Evolutionary conservation across 92 coral and sea anemone species (phyloP).

Genomic region (Heteractis magnifica): DNA sequence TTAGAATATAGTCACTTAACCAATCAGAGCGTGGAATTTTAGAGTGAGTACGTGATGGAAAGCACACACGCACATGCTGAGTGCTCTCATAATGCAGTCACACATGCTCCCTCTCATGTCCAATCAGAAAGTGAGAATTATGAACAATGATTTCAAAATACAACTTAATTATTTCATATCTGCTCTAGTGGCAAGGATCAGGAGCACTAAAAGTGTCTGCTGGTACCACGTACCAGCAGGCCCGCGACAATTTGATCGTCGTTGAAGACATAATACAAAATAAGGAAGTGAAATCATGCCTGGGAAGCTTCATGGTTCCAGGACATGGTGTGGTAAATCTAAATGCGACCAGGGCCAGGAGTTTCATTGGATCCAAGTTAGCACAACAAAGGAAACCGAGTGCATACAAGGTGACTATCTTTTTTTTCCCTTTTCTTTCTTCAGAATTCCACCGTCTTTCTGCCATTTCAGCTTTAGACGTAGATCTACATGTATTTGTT

Average conservation of each 20-base stretch:
- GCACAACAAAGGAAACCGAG: not conserved
- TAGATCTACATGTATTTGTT: too few species aligned
- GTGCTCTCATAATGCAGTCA: not conserved
- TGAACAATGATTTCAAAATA: not conserved
- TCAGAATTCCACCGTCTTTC: too few species aligned
- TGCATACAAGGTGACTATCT: too few species aligned
- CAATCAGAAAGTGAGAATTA: not conserved
- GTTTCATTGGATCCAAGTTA: not conserved
- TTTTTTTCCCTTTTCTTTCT: too few species aligned
- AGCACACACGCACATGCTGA: not conserved
- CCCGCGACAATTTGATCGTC: not conserved
- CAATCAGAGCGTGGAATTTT: too few species aligned
- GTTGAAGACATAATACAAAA: not conserved
- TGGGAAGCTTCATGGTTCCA: not conserved
- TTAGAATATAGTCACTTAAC: not conserved
- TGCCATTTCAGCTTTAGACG: too few species aligned
- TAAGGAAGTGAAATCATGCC: not conserved
- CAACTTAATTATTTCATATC: not conserved
- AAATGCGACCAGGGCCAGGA: not conserved
- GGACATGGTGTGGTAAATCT: constrained; percentile 11
- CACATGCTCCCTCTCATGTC: not conserved
- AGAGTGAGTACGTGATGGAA: too few species aligned
- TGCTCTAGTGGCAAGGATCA: constrained; percentile 2
- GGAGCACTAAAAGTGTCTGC: constrained; percentile 11
- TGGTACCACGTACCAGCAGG: not conserved